Evolutionary conservation across 2,797 vertebrate genomes (phyloP), one percentile per base, ranked within the genome.

Genomic region (Pseudotriccus pelzelni): DNA sequence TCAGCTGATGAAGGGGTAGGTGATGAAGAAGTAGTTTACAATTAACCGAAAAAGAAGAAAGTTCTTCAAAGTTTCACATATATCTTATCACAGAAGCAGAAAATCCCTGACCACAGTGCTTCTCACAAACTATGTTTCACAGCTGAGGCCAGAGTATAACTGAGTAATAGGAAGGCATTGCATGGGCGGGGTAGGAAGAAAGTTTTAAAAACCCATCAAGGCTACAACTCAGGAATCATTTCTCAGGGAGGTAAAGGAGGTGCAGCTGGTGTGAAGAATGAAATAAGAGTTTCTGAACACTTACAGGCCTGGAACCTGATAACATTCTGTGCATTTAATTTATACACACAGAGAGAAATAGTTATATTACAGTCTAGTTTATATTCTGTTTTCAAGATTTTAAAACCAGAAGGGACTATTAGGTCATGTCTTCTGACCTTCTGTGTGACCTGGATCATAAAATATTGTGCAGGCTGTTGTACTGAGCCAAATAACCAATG

Each of bases 391-490:
- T 70, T 41, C 23, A 67, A 25, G 50, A 60, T 58, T 92, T 95
- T 77, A 75, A 87, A 92, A 30, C 37, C 52, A 80, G 21, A 69
- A 84, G 37, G 39, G 56, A 79, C 22, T 44, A 77, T 77, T 87
- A 94, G 72, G 80, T 85, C 24, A 80, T 41, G 15, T 58, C 43
- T 84, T 89, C 56, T 83, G 94, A 94, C 69, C 43, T 87, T 90
- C 81, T 47, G 4, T 47, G n/a, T 52, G 86, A 58, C 34, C 49
- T 14, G 78, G 60, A 55, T 58, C 34, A 66, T 89, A 85, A 93
- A 89, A 75, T 47, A 77, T 10, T 18, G 21, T 9, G 14, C 36
- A 41, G 22, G 27, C 23, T 60, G 43, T 67, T 83, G 24, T 37
- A 55, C 34, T 39, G 53, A 80, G 18, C 44, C 25, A 2, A 55